A percentile compares a stretch with the other conserved stretches of the same genome.
These are phyloP conservation scores for Drosophila malerkotliana DNA, from an alignment of 1,140 invertebrate genomes.

Conservation along the genomic window DNA sequence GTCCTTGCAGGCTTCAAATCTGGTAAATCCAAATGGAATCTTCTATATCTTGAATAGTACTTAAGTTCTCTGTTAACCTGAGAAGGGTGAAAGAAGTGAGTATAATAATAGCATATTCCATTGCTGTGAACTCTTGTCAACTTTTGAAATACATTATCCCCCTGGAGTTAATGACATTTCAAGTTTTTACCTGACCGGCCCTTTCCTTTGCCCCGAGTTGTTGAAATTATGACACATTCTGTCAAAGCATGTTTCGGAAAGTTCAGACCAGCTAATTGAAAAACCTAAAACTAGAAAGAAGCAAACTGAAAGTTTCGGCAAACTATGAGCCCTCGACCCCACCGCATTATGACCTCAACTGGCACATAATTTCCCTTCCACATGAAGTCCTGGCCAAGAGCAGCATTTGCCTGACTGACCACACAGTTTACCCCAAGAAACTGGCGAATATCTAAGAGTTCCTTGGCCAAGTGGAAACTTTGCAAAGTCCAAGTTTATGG, in stretches of 20 bases:
- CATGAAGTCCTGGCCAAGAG: slow-evolving; percentile 61
- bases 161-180: not conserved
- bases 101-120: not conserved
- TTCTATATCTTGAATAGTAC: not conserved
- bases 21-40: not conserved
- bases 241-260: slow-evolving; percentile 41
- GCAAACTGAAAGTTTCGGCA: slow-evolving; percentile 29
- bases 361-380: slow-evolving; percentile 65
- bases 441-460: slow-evolving; percentile 47
- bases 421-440: slow-evolving; percentile 55
- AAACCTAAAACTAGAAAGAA: slow-evolving; percentile 38
- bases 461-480: slow-evolving; percentile 48
- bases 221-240: slow-evolving; percentile 42
- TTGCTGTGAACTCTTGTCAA: not conserved
- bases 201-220: slow-evolving; percentile 9
- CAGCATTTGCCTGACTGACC: slow-evolving; percentile 71
- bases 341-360: slow-evolving; percentile 30
- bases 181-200: slow-evolving; percentile 7
- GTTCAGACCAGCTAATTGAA: slow-evolving; percentile 57
- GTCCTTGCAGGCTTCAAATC: not conserved
- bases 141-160: not conserved
- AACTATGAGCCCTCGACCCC: not conserved
- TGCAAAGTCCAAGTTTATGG: slow-evolving; percentile 58
- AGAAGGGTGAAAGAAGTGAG: not conserved
- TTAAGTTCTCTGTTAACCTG: not conserved